phyloP scores from a whole-genome alignment of 2,888 invertebrate genomes.

The Noctua comes region DNA sequence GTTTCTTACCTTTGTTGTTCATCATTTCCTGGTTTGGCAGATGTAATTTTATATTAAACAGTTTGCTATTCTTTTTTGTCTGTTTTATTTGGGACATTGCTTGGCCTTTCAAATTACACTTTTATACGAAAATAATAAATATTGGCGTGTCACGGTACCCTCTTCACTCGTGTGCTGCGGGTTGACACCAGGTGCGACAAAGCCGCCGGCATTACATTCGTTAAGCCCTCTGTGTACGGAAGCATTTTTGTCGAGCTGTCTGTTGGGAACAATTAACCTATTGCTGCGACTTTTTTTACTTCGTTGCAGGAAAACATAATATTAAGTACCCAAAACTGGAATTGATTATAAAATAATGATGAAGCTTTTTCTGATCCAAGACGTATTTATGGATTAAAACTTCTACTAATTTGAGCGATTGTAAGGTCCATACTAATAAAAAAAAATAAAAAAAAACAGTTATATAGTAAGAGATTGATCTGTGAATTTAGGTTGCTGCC shows the following conservation, averaged over 20 bases:
- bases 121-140: slow-evolving; percentile 20
- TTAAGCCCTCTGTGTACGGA: slow-evolving; percentile 4
- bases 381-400: not conserved
- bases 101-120: not conserved
- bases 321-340: not conserved
- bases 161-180: slow-evolving; percentile 33
- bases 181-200: slow-evolving; percentile 50
- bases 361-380: not conserved
- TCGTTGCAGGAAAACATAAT: not conserved
- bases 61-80: slow-evolving; percentile 21
- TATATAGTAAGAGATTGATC: not conserved
- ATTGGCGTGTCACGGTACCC: slow-evolving; percentile 36
- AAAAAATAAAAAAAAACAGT: no score
- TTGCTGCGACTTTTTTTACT: slow-evolving; percentile 16
- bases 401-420: not conserved
- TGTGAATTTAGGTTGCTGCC: not conserved
- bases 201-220: slow-evolving; percentile 37
- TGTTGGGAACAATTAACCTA: slow-evolving; percentile 41
- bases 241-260: slow-evolving; percentile 39
- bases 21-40: slow-evolving; percentile 8
- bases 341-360: not conserved
- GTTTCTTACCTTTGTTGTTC: slow-evolving; percentile 25
- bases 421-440: not conserved
- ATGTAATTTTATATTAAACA: slow-evolving; percentile 17
- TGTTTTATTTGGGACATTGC: slow-evolving; percentile 6